Base-by-base conservation (phyloP, 2,888 invertebrate genomes). In the Scaptomyza polygonia region DNA sequence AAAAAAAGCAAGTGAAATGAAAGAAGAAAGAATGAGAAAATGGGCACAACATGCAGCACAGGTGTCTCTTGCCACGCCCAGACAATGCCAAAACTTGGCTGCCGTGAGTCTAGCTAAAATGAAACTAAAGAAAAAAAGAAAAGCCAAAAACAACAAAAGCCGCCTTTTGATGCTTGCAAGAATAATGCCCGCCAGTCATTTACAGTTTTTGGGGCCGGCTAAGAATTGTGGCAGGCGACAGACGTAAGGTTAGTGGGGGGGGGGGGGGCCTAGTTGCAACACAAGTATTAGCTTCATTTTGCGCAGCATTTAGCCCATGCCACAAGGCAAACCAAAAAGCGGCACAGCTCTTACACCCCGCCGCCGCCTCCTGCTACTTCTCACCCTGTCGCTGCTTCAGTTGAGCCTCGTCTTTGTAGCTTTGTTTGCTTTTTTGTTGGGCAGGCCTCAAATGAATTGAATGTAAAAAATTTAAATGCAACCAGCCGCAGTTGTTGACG, bases 401-500 rank as follows among this genome's bases (percentile, higher is more conserved):
- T 39, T 51, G 36, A 32, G 44, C 25, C 48, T 56, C 59, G 48
- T 81, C 76, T 79, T 84, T 85, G 86, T 70, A 86, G 80, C 86
- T 82, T 69, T 87, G 80, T 86, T 87, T 86, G 77, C 87, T 52
- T 67, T 79, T 83, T 71, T 67, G 57, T 63, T 69, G 71, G 71
- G 73, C 81, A 81, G 77, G 82, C 88, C 88, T 84, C 84, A 88
- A 86, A 84, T 88, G 84, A 88, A 88, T 84, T 84, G 87, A 88
- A 84, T 84, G 88, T 84, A 82, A 84, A 84, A 88, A 84, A 88
- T 88, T 84, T 84, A 88, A 88, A 84, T 88, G 88, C 77, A 84
- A 84, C 88, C 84, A 84, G 76, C 72, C 75, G 84, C 74, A 67
- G 70, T 59, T 67, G 52, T 57, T 67, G 53, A 66, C 66, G 75